Base-by-base conservation (phyloP, 2,888 invertebrate genomes). In the Suillia variegata region DNA sequence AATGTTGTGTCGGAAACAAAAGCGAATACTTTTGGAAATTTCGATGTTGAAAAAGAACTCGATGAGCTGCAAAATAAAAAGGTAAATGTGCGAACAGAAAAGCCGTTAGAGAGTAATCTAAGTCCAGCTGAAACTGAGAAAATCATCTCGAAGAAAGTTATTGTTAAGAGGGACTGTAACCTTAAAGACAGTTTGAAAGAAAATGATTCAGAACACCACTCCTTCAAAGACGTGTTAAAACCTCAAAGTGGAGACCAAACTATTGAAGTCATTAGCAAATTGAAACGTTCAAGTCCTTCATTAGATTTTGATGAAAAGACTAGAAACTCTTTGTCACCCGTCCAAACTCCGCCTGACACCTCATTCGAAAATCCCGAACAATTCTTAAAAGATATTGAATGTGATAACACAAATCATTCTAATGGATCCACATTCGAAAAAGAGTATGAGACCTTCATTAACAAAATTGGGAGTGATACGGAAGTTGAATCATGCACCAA, bases 1-100 rank as follows among this genome's bases (percentile, higher is more conserved):
- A 12, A 31, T 8, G 31, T 12, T 12, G 31, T 8, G 52, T 34
- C 31, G 15, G 31, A 42, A 2, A 10, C 15, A 1, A 53, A 50
- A 6, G 38, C 42, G 59, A 1, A 57, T 1, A 64, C 63, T n/a
- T 74, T 78, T 10, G 74, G 61, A 31, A 70, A 73, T 47, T 78
- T 78, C 53, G 78, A 78, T 66, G 79, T 78, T 17, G 78, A 78
- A 52, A 79, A 78, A 58, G 79, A 78, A 52, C 55, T 78, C 24
- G 78, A 78, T 48, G 75, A 78, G 34, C 53, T 78, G 52, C 73
- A 67, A 54, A 62, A 56, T 1, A 62, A 62, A 60, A 52, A 58
- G 49, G 38, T 20, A 49, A 59, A 47, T 45, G 1, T 49, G 15
- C 4, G 6, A 4, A n/a, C n/a, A 4, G 10, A n/a, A n/a, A 38